Percentiles rank a stretch among this genome's conserved stretches.
These are phyloP conservation scores for Nycticorax nycticorax DNA, from an alignment of 2,113 vertebrate genomes.

Conservation along the genomic window DNA sequence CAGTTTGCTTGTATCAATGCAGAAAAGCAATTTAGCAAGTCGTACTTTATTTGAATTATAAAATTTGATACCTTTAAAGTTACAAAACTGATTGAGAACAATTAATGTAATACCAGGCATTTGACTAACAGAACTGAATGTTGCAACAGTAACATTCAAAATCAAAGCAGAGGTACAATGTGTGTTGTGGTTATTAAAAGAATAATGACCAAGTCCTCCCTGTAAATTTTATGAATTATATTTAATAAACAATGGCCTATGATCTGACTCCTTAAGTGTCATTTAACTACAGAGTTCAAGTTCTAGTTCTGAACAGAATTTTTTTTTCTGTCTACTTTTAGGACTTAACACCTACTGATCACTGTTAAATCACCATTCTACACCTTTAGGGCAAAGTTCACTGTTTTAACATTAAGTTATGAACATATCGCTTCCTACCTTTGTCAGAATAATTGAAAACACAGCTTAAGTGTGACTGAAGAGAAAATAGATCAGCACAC, in stretches of 20 bases:
- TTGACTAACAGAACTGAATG: conserved; percentile 28
- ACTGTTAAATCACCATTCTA: not conserved
- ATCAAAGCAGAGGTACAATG: conserved; percentile 45
- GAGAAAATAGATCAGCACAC: not conserved
- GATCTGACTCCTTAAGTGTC: not conserved
- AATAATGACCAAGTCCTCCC: conserved; percentile 12
- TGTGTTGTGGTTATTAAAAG: conserved; percentile 34
- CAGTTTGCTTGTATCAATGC: accelerated
- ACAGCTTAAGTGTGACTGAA: not conserved
- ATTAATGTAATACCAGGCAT: conserved; percentile 22
- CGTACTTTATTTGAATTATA: not conserved
- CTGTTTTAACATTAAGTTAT: not conserved
- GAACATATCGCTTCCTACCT: not conserved
- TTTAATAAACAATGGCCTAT: conserved; percentile 25
- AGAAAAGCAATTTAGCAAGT: not conserved
- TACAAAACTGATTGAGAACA: not conserved
- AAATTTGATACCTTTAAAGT: not conserved
- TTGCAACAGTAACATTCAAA: not conserved
- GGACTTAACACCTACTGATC: not conserved
- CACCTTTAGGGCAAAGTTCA: not conserved
- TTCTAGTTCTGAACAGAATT: not conserved
- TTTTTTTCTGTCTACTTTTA: not conserved
- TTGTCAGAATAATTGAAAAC: not conserved
- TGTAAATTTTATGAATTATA: conserved; percentile 22
- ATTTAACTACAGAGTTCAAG: not conserved